Base-by-base conservation (phyloP, 2,797 vertebrate species). In the Melanotaenia nigrans region DNA sequence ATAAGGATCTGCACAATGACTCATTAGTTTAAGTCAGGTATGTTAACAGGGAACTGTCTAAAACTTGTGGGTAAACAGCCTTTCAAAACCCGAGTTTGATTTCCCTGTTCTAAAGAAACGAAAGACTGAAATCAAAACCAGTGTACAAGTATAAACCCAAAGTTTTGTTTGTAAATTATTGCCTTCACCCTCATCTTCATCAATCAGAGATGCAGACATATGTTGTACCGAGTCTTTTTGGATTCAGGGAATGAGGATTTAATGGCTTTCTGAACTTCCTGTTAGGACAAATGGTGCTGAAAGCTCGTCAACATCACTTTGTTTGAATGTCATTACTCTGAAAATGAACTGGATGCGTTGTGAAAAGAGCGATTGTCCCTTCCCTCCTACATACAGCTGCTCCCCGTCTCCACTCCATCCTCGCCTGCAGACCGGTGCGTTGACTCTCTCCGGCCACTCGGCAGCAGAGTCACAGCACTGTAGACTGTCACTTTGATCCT, bases 401-500 rank as follows among this genome's bases (percentile, higher is more conserved):
- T 32, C 51, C 35, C 30, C 1, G 1, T 57, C 70, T 24, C 32
- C 32, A 2, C 7, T 33, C 64, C 28, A 12, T 62, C 14, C 68
- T 16, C 54, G 68, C 60, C 79, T 68, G 77, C 77, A 56, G 77
- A 67, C 71, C 54, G 66, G 56, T 71, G 70, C 12, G n/a, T 55
- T 79, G 90, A 90, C 84, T 80, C 79, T 75, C 60, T 82, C 60
- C 86, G 86, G 84, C 79, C 79, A 22, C 81, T 77, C 78, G 3
- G 75, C 83, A 81, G 81, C 73, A 49, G 75, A 81, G 81, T 86
- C 85, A n/a, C 84, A 73, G 85, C 64, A 5, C 85, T 79, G 84
- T 65, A 67, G 86, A 67, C 80, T 84, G 85, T 92, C 77, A 70
- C 91, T 92, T 91, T 91, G 90, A 92, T 89, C 87, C 60, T 51